Evolutionary conservation across 2,888 invertebrate species (phyloP), one percentile per base, ranked within the genome.

Genomic region (Lithophane socia): DNA sequence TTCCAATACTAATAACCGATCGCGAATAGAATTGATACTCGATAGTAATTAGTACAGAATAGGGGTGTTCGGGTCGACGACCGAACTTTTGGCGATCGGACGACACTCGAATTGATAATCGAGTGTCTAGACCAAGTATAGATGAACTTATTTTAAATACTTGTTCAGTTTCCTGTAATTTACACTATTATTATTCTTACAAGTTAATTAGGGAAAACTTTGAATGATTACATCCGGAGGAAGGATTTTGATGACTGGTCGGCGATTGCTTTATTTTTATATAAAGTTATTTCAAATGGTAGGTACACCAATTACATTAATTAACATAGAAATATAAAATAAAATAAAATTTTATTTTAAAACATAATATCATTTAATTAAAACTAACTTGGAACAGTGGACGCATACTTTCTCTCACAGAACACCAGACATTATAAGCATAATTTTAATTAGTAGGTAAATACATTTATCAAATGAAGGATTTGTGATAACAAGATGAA

Each of bases 31-130:
- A 71, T 66, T 37, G 77, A 83, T 58, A 58, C 65, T 67, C 69
- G 56, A 74, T 72, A 74, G 71, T 79, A 87, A 88, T 89, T 87
- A 84, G 70, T 84, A 58, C 91, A 90, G 94, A 94, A 94, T 94
- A 94, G 91, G 94, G 92, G 88, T 91, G 88, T 75, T 24, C 70
- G 87, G 95, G 90, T 94, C 94, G 90, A 88, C 72, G 93, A 63
- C 91, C 94, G 91, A 67, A 89, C 83, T 90, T 89, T 88, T 87
- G 88, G 92, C 70, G 69, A 69, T 81, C 79, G 88, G 18, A 90
- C 90, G 91, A 68, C 87, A 77, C 71, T 86, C 68, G 91, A 87
- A 90, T 90, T 78, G 79, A 84, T 78, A 89, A 88, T 77, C 73
- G 70, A 66, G 75, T 79, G 87, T 90, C 89, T 90, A 91, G 91